A percentile compares a stretch with the other conserved stretches of the same genome.
phyloP scores from a whole-genome alignment of 2,113 vertebrate genomes.

The Limanda limanda region DNA sequence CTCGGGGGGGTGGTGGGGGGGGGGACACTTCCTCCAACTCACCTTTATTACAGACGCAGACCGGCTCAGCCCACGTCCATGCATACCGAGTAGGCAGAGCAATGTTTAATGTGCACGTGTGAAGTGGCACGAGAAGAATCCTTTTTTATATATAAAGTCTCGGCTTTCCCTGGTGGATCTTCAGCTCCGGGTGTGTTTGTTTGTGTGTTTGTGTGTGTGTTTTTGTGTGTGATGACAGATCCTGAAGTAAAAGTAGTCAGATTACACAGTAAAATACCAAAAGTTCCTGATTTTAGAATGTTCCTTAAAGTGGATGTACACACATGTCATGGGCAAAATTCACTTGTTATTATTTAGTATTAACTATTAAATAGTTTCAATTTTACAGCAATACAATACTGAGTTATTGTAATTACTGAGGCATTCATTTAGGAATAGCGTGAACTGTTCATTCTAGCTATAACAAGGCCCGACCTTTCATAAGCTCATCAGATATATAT shows the following conservation, averaged over 20 bases:
- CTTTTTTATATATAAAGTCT: slow-evolving; percentile 43
- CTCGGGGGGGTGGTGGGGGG: slow-evolving; percentile 39
- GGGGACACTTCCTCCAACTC: slow-evolving; percentile 48
- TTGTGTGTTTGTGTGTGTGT: background rate
- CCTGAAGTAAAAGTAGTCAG: background rate
- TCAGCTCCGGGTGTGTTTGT: slow-evolving; percentile 27
- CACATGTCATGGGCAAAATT: background rate
- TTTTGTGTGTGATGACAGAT: background rate
- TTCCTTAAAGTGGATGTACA: too few relatives aligned
- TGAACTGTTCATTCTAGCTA: too few relatives aligned
- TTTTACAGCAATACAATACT: background rate
- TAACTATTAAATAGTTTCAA: background rate
- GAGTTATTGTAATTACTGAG: background rate
- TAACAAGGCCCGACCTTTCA: too few relatives aligned
- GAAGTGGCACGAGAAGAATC: slow-evolving; percentile 47
- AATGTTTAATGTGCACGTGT: slow-evolving; percentile 46
- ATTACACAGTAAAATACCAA: background rate
- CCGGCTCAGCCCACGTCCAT: slow-evolving; percentile 59
- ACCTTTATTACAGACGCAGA: slow-evolving; percentile 60
- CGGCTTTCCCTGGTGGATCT: slow-evolving; percentile 40
- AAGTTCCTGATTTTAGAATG: too few relatives aligned
- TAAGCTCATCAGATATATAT: too few relatives aligned
- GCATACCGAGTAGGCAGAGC: slow-evolving; percentile 65
- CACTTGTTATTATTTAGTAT: background rate
- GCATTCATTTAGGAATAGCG: background rate